Evolutionary conservation across 2,797 vertebrate species (phyloP), one percentile per base, ranked within the genome.

Genomic region (Podarcis siculus): DNA sequence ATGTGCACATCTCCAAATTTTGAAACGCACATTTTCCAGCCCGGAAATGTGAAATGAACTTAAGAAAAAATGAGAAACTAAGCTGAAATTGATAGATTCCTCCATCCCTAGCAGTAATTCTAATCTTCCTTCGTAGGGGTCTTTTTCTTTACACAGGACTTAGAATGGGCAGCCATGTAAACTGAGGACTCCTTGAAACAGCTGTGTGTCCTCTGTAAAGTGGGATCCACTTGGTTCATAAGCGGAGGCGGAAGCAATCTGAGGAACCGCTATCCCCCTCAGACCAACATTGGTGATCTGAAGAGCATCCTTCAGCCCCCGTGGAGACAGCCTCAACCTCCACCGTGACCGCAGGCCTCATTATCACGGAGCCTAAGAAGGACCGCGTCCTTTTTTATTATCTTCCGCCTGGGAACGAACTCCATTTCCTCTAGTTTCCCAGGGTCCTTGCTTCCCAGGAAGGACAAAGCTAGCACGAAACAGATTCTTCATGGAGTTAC

Each of bases 251-350:
- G 67, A 25, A 72, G 58, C 1, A 89, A 39, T 94, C 92, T 95
- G 85, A 79, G 83, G 90, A 94, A 89, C 85, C 91, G 89, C n/a
- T 66, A 39, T 4, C 42, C 3, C 85, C 1, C 0, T 10, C 15
- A 30, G 66, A 55, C 58, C 39, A 80, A 37, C 15, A 86, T 32
- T 71, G 35, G 71, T 37, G 39, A 55, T 82, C 85, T 86, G 83
- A 13, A 76, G 86, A 35, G 1, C 19, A 61, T 81, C 84, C 49
- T 55, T 35, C 58, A 87, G 61, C 80, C 32, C 35, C 32, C 42
- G 83, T 32, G 25, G 45, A 91, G 85, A 82, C 72, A 82, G 32
- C 76, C 83, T 15, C 89, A 91, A 66, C 27, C n/a, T 92, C 42
- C 58, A 78, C 39, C 7, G 58, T 15, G 8, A n/a, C 49, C 15